These are phyloP conservation scores for Phortica variegata DNA, from an alignment of 1,140 invertebrate genomes.

Conservation along the genomic window DNA sequence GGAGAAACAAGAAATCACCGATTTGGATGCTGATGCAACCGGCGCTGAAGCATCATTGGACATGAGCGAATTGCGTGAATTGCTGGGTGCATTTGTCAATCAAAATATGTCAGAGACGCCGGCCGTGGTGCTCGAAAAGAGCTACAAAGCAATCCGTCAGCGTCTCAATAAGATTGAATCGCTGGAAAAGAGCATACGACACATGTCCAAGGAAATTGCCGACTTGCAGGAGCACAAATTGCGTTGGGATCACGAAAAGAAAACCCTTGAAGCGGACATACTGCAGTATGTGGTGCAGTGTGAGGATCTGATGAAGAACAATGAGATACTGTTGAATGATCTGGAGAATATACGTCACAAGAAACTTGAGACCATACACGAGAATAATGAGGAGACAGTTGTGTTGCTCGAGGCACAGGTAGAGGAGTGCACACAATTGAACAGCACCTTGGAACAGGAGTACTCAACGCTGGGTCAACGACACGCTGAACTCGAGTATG, in stretches of 20 bases:
- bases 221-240: conserved; percentile 41
- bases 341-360: conserved; percentile 64
- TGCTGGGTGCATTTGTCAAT: conserved; percentile 31
- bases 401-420: conserved; percentile 64
- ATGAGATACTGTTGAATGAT: conserved; percentile 65
- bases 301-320: conserved; percentile 67
- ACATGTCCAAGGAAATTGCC: conserved; percentile 38
- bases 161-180: conserved; percentile 44
- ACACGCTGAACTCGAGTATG: conserved; percentile 50
- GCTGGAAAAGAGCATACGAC: conserved; percentile 49
- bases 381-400: conserved; percentile 67
- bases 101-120: conserved; percentile 27
- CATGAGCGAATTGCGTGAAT: conserved; percentile 37
- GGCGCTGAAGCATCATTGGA: conserved; percentile 31
- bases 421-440: conserved; percentile 60
- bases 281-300: conserved; percentile 65
- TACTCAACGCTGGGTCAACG: conserved; percentile 54
- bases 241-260: conserved; percentile 58
- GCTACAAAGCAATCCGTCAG: conserved; percentile 49
- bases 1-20: conserved; percentile 48
- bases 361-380: conserved; percentile 67
- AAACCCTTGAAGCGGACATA: conserved; percentile 62
- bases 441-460: conserved; percentile 59
- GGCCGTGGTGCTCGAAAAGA: conserved; percentile 45
- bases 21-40: conserved; percentile 36